phyloP scores from a whole-genome alignment of 2,888 invertebrate species.

The Aspidapion aeneum region DNA sequence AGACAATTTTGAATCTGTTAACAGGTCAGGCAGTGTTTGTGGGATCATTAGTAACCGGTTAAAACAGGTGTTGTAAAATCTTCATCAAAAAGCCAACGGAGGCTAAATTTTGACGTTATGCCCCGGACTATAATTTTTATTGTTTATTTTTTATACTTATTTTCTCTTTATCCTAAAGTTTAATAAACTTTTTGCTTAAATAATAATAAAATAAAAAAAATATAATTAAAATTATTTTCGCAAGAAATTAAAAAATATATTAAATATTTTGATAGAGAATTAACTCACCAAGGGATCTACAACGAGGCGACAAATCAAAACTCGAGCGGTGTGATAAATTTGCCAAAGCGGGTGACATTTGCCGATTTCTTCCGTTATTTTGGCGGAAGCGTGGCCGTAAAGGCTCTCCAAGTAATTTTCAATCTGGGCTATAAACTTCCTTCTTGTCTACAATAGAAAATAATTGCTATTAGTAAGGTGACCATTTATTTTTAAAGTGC shows the following conservation, averaged over 20 bases:
- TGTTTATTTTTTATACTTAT: too few species aligned
- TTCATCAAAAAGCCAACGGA: too few species aligned
- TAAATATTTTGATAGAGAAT: too few species aligned
- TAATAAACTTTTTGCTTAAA: neutral
- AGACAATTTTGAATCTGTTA: too few species aligned
- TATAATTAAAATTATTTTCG: neutral
- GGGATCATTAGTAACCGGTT: too few species aligned
- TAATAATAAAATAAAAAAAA: neutral
- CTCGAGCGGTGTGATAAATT: slow-evolving; percentile 62
- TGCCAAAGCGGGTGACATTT: slow-evolving; percentile 71
- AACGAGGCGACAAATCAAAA: slow-evolving; percentile 60
- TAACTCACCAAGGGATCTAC: slow-evolving; percentile 63
- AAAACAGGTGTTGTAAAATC: too few species aligned
- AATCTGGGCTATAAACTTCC: slow-evolving; percentile 30
- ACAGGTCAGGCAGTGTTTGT: too few species aligned
- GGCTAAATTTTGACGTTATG: too few species aligned
- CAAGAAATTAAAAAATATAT: slow-evolving; percentile 8
- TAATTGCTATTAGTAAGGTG: too few species aligned
- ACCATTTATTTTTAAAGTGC: too few species aligned
- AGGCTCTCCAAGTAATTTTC: slow-evolving; percentile 51
- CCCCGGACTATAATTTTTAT: too few species aligned
- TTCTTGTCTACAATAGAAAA: slow-evolving; percentile 28
- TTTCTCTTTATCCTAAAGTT: too few species aligned
- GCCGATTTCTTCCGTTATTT: slow-evolving; percentile 62
- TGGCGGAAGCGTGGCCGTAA: slow-evolving; percentile 60